A percentile compares a stretch with the other conserved stretches of the same genome.
Evolutionary conservation across 1,140 invertebrate genomes (phyloP).

Genomic region (Chironomus striatipennis): DNA sequence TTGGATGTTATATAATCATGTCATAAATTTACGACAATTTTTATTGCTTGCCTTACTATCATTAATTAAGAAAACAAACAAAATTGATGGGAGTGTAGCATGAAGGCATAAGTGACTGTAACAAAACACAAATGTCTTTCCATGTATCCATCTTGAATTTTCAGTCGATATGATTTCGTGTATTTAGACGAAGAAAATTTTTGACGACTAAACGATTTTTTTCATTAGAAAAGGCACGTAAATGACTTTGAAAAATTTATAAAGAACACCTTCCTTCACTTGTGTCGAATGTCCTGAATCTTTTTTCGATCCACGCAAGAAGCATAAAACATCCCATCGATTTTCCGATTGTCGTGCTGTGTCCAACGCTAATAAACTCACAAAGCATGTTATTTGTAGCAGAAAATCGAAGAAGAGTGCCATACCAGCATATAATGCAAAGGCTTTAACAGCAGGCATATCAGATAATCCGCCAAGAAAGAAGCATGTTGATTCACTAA

Average conservation of each 20-base stretch:
- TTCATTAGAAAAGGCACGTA: constrained; percentile 86
- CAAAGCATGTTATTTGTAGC: constrained; percentile 94
- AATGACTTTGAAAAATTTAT: constrained; percentile 73
- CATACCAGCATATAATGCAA: constrained; percentile 93
- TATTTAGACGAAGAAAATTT: constrained; percentile 13
- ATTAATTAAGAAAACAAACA: not conserved
- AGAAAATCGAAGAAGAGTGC: constrained; percentile 93
- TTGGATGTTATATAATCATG: too few species aligned
- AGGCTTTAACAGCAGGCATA: constrained; percentile 96
- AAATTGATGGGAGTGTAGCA: not conserved
- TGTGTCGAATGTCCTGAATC: constrained; percentile 40
- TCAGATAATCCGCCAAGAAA: constrained; percentile 90
- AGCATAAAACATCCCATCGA: constrained; percentile 79
- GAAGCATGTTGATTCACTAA: constrained; percentile 93
- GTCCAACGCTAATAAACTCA: constrained; percentile 84
- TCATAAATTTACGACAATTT: too few species aligned
- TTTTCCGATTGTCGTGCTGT: constrained; percentile 68
- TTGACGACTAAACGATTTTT: constrained; percentile 58
- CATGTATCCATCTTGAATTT: constrained; percentile 19
- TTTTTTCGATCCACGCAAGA: constrained; percentile 59
- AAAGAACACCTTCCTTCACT: constrained; percentile 66
- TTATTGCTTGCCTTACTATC: not conserved
- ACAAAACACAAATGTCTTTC: not conserved
- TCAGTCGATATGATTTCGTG: not conserved
- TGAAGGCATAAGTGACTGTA: not conserved